Evolutionary conservation across 2,113 vertebrate genomes (phyloP).

Genomic region (Pyxicephalus adspersus): DNA sequence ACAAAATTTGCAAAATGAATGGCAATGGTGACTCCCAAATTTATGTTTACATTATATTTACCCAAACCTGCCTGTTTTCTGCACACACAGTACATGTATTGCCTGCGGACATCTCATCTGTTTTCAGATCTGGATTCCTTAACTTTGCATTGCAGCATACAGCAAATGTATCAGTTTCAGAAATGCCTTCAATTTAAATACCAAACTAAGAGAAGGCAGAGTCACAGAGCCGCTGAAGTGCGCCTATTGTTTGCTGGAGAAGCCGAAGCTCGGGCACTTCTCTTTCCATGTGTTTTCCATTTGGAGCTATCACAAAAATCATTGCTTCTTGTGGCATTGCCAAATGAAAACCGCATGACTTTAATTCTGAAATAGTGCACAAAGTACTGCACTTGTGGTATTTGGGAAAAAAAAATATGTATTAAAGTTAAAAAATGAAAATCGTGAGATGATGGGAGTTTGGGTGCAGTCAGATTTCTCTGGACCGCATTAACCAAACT

Average conservation of each 20-base stretch:
- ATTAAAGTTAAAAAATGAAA: not conserved
- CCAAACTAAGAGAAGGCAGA: not conserved
- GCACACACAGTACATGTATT: too few species aligned
- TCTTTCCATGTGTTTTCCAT: constrained; percentile 65
- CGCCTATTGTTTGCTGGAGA: not conserved
- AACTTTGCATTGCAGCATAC: too few species aligned
- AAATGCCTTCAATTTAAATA: not conserved
- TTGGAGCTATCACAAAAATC: constrained; percentile 61
- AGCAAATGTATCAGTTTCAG: too few species aligned
- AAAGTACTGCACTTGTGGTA: constrained; percentile 47
- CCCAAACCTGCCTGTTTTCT: too few species aligned
- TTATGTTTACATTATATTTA: too few species aligned
- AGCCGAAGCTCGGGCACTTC: constrained; percentile 34
- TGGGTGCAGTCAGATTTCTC: constrained; percentile 1
- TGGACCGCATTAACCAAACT: constrained; percentile 33
- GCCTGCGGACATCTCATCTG: too few species aligned
- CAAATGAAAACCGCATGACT: constrained; percentile 66
- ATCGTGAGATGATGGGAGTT: not conserved
- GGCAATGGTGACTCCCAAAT: too few species aligned
- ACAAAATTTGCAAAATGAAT: too few species aligned
- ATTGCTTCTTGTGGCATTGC: constrained; percentile 33
- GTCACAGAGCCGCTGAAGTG: not conserved
- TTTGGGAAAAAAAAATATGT: constrained; percentile 39
- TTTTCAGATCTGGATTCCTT: too few species aligned
- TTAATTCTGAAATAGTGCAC: constrained; percentile 23